Base-by-base conservation (phyloP, 2,888 invertebrate species). In the Oligia strigilis region DNA sequence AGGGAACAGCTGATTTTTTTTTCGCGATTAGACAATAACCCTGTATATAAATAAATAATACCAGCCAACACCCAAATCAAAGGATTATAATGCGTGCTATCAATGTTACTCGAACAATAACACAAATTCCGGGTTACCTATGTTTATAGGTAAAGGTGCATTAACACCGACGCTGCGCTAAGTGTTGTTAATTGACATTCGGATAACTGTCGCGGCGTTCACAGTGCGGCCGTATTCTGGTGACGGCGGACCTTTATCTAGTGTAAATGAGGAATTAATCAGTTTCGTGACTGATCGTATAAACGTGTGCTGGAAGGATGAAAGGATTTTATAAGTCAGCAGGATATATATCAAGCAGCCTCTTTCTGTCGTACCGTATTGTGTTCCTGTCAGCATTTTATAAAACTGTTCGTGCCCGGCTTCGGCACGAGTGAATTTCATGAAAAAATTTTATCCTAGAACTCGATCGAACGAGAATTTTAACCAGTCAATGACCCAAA, bases 161-260 rank as follows among this genome's bases (percentile, higher is more conserved):
- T 86, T 86, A 89, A 83, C 86, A 80, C 64, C 19, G 71, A 69
- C 55, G 64, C 70, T 71, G 65, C 58, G 69, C 87, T 88, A 87
- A 90, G 84, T 89, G 82, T 87, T 85, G 90, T 78, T 91, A 91
- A 91, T 91, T 91, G 91, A 91, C 91, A 86, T 87, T 89, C 75
- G 88, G 91, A 90, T 89, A 89, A 89, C 90, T 89, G 91, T 90
- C 88, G 82, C 84, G 79, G 80, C 73, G 76, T 66, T 84, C 66
- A 40, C 66, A 40, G 72, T 13, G 43, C 36, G 72, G 72, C 65
- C 58, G 74, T 89, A 89, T 90, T 88, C 89, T 87, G 72, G 46
- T 58, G 6, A 71, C 43, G 23, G 74, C 76, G 83, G 80, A 29
- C 14, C 14, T 29, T n/a, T 58, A n/a, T n/a, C 23, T 83, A 75